Percentiles rank a stretch among this genome's conserved stretches.
phyloP scores from a whole-genome alignment of 2,797 vertebrate species.

The Microhierax caerulescens region DNA sequence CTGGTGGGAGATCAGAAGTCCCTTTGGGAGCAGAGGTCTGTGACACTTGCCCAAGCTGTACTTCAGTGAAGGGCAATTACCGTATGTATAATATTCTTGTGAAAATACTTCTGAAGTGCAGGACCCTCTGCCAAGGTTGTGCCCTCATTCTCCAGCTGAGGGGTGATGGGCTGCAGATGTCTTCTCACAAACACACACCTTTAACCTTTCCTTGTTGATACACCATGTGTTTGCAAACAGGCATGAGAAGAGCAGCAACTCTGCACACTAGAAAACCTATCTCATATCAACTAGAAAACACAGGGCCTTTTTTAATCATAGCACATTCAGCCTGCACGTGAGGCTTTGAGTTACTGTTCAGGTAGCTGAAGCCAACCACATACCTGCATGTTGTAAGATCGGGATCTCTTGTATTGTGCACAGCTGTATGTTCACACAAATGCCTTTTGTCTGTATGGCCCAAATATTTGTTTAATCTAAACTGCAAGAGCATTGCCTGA shows the following conservation, averaged over 20 bases:
- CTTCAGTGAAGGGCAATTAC: background rate
- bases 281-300: no score
- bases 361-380: background rate
- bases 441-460: background rate
- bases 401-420: background rate
- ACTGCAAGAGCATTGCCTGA: background rate
- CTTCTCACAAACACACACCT: background rate
- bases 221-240: rapidly evolving
- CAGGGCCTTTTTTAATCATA: background rate
- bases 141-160: background rate
- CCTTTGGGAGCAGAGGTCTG: background rate
- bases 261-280: no score
- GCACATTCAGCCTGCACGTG: rapidly evolving
- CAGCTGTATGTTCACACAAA: background rate
- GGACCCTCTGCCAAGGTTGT: background rate
- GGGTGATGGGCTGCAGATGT: background rate
- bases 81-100: background rate
- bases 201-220: background rate
- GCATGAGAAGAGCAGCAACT: background rate
- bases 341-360: background rate
- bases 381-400: background rate
- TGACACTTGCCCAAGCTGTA: background rate
- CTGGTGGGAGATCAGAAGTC: background rate
- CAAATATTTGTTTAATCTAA: background rate
- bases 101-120: background rate